These are phyloP conservation scores for Spea bombifrons DNA, from an alignment of 2,113 vertebrate genomes.

Conservation along the genomic window DNA sequence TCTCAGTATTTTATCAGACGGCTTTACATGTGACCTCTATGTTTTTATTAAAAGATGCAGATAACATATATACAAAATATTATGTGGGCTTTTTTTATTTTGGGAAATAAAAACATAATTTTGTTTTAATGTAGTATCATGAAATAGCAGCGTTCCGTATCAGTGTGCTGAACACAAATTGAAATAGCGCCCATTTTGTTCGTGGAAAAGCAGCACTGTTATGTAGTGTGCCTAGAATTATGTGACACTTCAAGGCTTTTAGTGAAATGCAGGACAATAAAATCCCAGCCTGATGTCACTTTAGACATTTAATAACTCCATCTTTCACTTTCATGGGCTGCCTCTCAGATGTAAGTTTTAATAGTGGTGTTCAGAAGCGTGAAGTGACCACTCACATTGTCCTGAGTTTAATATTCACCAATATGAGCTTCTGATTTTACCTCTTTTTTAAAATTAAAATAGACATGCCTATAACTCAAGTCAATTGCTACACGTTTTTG, in stretches of 20 bases:
- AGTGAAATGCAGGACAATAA: slow-evolving; percentile 26
- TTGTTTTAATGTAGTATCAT: too few species aligned
- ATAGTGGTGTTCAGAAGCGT: background rate
- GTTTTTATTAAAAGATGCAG: too few species aligned
- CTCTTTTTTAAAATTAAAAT: too few species aligned
- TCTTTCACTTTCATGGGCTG: slow-evolving; percentile 18
- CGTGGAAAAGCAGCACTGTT: background rate
- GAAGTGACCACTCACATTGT: background rate
- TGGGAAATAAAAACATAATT: too few species aligned
- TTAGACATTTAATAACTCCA: slow-evolving; percentile 18
- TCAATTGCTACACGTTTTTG: background rate
- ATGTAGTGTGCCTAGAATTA: slow-evolving; percentile 16
- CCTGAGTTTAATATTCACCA: background rate
- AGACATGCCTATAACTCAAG: too few species aligned
- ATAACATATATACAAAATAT: too few species aligned
- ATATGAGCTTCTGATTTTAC: background rate
- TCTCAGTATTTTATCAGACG: too few species aligned
- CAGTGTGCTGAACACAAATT: background rate
- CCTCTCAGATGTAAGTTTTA: slow-evolving; percentile 2
- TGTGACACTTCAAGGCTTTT: slow-evolving; percentile 29
- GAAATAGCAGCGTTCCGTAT: background rate
- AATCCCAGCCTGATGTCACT: slow-evolving; percentile 17
- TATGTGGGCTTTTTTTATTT: too few species aligned
- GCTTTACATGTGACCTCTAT: too few species aligned
- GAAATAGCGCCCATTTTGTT: slow-evolving; percentile 4